Percentiles rank a stretch among this genome's conserved stretches.
These are phyloP conservation scores for Beris morrisii DNA, from an alignment of 2,888 invertebrate species.

Conservation along the genomic window DNA sequence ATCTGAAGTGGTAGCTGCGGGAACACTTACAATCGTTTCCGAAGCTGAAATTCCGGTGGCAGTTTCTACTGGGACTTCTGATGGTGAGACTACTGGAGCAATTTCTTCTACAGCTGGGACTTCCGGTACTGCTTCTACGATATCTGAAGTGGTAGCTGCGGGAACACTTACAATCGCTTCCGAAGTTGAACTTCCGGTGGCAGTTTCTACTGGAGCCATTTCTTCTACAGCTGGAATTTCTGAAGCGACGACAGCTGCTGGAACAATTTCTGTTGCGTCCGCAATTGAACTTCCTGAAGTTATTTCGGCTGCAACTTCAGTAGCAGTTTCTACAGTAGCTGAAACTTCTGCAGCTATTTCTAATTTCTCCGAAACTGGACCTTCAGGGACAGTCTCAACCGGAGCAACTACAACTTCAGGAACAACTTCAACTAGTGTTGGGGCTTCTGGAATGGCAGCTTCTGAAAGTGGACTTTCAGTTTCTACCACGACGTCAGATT, in stretches of 20 bases:
- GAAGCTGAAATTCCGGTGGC: background rate
- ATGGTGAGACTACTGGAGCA: background rate
- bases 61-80: background rate
- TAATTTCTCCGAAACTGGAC: too few species aligned
- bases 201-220: too few species aligned
- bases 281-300: too few species aligned
- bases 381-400: conserved; percentile 6
- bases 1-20: too few species aligned
- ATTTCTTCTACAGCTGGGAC: conserved; percentile 1
- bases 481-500: too few species aligned
- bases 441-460: background rate
- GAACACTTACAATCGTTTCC: background rate
- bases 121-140: background rate
- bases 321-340: too few species aligned
- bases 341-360: too few species aligned
- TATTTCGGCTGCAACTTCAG: too few species aligned
- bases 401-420: background rate
- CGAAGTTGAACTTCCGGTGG: too few species aligned
- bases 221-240: too few species aligned
- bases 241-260: too few species aligned
- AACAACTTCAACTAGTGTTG: background rate
- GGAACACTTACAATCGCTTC: background rate
- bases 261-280: too few species aligned
- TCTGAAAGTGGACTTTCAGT: background rate
- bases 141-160: background rate